phyloP scores from a whole-genome alignment of 2,888 invertebrate genomes.

The Drosophila anomalata region DNA sequence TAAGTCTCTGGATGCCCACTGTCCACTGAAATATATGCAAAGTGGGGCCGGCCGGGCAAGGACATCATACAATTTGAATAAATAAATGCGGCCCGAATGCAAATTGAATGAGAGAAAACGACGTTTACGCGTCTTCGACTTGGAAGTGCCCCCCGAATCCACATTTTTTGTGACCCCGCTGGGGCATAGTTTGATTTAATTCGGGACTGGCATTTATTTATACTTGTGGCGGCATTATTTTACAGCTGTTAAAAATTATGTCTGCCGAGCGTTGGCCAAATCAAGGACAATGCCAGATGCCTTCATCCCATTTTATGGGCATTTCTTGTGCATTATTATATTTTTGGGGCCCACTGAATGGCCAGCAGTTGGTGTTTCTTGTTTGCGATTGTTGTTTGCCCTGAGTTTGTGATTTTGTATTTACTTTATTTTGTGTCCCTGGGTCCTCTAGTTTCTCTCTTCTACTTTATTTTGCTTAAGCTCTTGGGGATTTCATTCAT shows the following conservation, averaged over 20 bases:
- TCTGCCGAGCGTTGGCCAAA: constrained; percentile 43
- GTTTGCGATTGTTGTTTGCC: constrained; percentile 24
- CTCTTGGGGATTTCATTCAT: constrained; percentile 35
- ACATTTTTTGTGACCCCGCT: constrained; percentile 4
- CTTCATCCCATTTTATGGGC: constrained; percentile 47
- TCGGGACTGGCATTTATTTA: constrained; percentile 64
- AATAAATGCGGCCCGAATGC: constrained; percentile 75
- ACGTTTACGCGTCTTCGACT: constrained; percentile 69
- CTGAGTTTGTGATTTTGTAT: constrained; percentile 33
- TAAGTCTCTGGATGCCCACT: constrained; percentile 18
- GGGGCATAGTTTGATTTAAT: constrained; percentile 73
- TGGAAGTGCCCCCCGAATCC: neutral
- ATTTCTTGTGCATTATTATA: constrained; percentile 51
- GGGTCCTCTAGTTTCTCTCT: neutral
- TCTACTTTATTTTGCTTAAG: constrained; percentile 21
- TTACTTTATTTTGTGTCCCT: constrained; percentile 25
- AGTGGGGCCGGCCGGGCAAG: constrained; percentile 62
- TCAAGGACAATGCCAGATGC: constrained; percentile 56
- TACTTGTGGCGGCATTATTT: constrained; percentile 79
- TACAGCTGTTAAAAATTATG: constrained; percentile 77
- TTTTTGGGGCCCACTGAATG: constrained; percentile 19
- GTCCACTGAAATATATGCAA: constrained; percentile 72
- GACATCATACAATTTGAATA: constrained; percentile 76
- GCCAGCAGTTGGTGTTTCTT: constrained; percentile 1
- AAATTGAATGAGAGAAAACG: constrained; percentile 79